phyloP scores from a whole-genome alignment of 2,113 vertebrate species.

The Xyrauchen texanus region DNA sequence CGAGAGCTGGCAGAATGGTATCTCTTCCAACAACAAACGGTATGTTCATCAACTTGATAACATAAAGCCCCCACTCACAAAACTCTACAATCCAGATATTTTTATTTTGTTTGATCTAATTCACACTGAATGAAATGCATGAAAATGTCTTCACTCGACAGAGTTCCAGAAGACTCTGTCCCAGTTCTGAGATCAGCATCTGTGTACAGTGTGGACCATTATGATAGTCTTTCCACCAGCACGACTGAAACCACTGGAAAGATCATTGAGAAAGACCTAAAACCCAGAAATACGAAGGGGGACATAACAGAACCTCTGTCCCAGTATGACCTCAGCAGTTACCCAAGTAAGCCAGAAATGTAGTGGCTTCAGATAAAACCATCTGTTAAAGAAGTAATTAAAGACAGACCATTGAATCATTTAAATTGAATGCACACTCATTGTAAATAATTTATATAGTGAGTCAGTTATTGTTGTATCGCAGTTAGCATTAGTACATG shows the following conservation, averaged over 20 bases:
- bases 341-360: slow-evolving; percentile 79
- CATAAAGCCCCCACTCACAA: too few relatives aligned
- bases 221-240: slow-evolving; percentile 68
- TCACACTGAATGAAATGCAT: not conserved
- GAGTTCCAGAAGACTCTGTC: slow-evolving; percentile 81
- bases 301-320: slow-evolving; percentile 82
- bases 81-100: too few relatives aligned
- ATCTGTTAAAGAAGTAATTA: too few relatives aligned
- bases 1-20: slow-evolving; percentile 85
- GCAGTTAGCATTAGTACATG: too few relatives aligned
- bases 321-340: slow-evolving; percentile 87
- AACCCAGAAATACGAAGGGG: slow-evolving; percentile 72
- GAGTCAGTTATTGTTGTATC: too few relatives aligned
- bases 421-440: too few relatives aligned
- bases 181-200: slow-evolving; percentile 65
- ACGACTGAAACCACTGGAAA: slow-evolving; percentile 72
- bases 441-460: too few relatives aligned
- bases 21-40: slow-evolving; percentile 84
- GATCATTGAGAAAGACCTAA: slow-evolving; percentile 84
- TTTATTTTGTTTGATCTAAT: too few relatives aligned
- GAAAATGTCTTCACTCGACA: slow-evolving; percentile 44
- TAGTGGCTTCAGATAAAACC: not conserved
- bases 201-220: slow-evolving; percentile 81
- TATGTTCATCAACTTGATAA: slow-evolving; percentile 56
- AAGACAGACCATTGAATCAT: too few relatives aligned